Conservation (phyloP, 2,797 vertebrate species). For the Coracias cyanogaster region DNA sequence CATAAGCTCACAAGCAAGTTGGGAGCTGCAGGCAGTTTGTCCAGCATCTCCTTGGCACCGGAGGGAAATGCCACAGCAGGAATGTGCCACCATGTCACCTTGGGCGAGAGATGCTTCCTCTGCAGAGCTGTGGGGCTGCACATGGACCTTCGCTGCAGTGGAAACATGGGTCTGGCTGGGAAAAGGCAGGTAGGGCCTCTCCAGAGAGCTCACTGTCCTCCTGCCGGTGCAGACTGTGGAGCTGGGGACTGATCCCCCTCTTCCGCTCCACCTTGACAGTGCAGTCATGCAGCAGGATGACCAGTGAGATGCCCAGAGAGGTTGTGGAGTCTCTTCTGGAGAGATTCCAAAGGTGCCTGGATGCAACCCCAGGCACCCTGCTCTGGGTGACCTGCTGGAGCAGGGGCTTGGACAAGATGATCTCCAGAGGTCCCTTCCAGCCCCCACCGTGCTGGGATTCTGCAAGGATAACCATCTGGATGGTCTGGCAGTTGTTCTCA, state of each 20-base stretch:
- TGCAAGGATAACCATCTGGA: background rate
- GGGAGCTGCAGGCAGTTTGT: background rate
- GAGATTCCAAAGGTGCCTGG: background rate
- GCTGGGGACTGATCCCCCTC: no score
- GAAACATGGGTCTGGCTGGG: background rate
- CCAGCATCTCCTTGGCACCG: background rate
- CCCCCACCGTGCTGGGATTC: background rate
- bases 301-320: background rate
- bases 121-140: accelerated
- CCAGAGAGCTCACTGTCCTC: background rate
- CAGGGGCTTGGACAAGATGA: background rate
- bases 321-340: background rate
- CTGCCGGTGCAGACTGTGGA: accelerated
- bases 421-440: background rate
- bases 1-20: accelerated
- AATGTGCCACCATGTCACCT: background rate
- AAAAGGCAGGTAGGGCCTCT: background rate
- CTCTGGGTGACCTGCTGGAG: background rate
- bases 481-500: background rate
- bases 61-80: background rate
- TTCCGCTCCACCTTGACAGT: background rate
- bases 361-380: background rate
- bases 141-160: accelerated
- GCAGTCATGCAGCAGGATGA: background rate
- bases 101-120: accelerated